Evolutionary conservation across 2,888 invertebrate genomes (phyloP).

Genomic region (Poecilus cupreus): DNA sequence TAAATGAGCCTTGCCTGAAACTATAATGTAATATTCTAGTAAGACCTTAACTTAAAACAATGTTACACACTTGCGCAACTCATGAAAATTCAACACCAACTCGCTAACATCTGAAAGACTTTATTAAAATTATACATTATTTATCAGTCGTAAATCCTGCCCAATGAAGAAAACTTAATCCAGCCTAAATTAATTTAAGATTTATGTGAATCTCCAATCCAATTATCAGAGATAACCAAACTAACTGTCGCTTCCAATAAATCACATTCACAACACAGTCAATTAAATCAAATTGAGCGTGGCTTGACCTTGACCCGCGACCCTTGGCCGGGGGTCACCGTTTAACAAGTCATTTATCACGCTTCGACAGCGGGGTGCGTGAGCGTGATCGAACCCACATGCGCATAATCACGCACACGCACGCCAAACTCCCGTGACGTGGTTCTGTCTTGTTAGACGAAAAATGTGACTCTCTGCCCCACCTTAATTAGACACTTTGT

Average conservation of each 20-base stretch:
- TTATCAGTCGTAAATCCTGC: constrained; percentile 13
- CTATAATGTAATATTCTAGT: background rate
- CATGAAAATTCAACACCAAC: constrained; percentile 17
- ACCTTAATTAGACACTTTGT: constrained; percentile 4
- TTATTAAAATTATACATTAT: constrained; percentile 35
- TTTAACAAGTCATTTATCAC: constrained; percentile 48
- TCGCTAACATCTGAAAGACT: constrained; percentile 7
- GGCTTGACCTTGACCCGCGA: constrained; percentile 36
- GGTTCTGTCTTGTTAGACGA: background rate
- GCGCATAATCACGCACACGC: background rate
- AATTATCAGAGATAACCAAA: constrained; percentile 20
- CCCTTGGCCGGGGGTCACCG: constrained; percentile 27
- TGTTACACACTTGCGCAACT: constrained; percentile 11
- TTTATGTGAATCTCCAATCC: constrained; percentile 11
- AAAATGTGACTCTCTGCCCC: background rate
- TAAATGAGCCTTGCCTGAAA: background rate
- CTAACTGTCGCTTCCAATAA: constrained; percentile 5
- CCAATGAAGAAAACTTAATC: constrained; percentile 8
- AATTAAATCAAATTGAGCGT: constrained; percentile 48
- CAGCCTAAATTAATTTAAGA: constrained; percentile 1
- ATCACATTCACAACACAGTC: constrained; percentile 18
- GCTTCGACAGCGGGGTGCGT: constrained; percentile 25
- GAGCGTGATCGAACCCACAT: constrained; percentile 2
- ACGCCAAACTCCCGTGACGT: background rate
- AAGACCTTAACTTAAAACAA: constrained; percentile 2